phyloP scores from a whole-genome alignment of 2,888 invertebrate genomes.

The Serrognathus titanus region DNA sequence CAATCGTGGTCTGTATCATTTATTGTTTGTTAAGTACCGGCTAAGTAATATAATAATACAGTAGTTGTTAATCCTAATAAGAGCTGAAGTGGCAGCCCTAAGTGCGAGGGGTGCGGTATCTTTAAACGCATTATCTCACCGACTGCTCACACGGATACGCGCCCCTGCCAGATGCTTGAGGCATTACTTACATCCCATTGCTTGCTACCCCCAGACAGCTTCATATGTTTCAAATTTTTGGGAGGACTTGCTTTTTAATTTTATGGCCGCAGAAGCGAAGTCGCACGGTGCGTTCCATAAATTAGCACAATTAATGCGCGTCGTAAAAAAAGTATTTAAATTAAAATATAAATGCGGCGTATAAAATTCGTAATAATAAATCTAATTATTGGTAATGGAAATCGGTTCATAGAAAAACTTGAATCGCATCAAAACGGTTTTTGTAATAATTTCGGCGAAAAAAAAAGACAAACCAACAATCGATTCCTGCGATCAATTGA shows the following conservation, averaged over 20 bases:
- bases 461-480: not conserved
- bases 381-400: not conserved
- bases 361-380: too few relatives aligned
- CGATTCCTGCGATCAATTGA: constrained; percentile 14
- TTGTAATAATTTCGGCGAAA: not conserved
- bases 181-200: constrained; percentile 41
- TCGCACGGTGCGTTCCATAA: too few relatives aligned
- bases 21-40: too few relatives aligned
- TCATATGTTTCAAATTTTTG: constrained; percentile 17
- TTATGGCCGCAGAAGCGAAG: too few relatives aligned
- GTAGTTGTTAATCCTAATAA: not conserved
- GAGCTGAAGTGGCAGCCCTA: constrained; percentile 23
- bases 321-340: too few relatives aligned
- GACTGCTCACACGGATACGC: constrained; percentile 33
- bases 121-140: constrained; percentile 40
- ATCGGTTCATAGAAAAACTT: not conserved
- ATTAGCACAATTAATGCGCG: too few relatives aligned
- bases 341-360: too few relatives aligned
- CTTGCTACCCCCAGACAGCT: constrained; percentile 18
- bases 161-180: constrained; percentile 39
- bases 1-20: too few relatives aligned
- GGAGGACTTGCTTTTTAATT: not conserved
- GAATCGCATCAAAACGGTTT: not conserved
- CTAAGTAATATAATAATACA: too few relatives aligned
- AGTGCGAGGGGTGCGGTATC: constrained; percentile 37